phyloP scores from a whole-genome alignment of 92 coral and sea anemone species.

The Paramuricea clavata region DNA sequence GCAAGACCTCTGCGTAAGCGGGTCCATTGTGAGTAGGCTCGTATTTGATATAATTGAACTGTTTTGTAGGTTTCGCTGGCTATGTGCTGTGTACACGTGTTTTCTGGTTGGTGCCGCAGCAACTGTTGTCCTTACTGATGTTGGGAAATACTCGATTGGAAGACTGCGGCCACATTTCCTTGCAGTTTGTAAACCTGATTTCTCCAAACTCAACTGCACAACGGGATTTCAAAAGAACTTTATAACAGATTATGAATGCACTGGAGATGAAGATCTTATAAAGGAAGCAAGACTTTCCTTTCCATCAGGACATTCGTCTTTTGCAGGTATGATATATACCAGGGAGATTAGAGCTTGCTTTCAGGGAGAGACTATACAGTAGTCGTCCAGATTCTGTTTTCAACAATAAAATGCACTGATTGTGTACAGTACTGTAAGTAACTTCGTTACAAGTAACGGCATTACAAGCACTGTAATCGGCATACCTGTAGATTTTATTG shows the following conservation, averaged over 20 bases:
- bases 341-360: background rate
- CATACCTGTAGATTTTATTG: no score
- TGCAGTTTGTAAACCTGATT: constrained; percentile 82
- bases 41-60: no score
- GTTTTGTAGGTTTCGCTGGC: constrained; percentile 60
- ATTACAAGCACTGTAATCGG: no score
- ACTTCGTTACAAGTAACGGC: no score
- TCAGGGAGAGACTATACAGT: no score
- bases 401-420: no score
- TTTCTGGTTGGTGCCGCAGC: constrained; percentile 83
- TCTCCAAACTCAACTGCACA: constrained; percentile 79
- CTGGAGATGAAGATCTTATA: constrained; percentile 79
- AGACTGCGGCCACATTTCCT: constrained; percentile 90
- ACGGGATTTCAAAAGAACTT: constrained; percentile 49
- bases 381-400: no score
- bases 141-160: constrained; percentile 90
- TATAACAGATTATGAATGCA: constrained; percentile 79
- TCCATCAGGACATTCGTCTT: constrained; percentile 97
- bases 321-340: constrained; percentile 53
- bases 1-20: no score
- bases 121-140: constrained; percentile 79
- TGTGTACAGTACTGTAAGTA: no score
- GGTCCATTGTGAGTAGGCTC: no score
- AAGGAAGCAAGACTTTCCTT: constrained; percentile 89
- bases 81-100: constrained; percentile 53